Evolutionary conservation across 2,888 invertebrate genomes (phyloP).

Genomic region (Gasteruption jaculator): DNA sequence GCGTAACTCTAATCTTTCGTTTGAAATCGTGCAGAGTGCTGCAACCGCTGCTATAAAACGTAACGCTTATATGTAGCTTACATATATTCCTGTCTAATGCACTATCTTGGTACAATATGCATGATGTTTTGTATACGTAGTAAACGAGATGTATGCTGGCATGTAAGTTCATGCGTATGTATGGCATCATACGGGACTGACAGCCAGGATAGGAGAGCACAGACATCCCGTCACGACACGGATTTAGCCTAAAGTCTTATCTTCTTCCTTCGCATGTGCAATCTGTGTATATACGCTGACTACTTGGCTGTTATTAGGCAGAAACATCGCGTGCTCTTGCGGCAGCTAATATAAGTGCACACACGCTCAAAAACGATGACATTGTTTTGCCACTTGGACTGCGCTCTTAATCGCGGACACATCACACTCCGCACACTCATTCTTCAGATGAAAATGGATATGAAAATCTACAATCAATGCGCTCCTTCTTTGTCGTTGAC

Average conservation of each 20-base stretch:
- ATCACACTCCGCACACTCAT: too few species aligned
- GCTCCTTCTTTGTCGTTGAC: slow-evolving; percentile 11
- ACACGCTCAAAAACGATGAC: slow-evolving; percentile 19
- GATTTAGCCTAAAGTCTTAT: slow-evolving; percentile 36
- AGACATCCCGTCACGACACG: slow-evolving; percentile 41
- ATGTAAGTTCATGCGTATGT: slow-evolving; percentile 15
- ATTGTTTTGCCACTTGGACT: slow-evolving; percentile 15
- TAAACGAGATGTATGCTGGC: too few species aligned
- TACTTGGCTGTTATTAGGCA: slow-evolving; percentile 36
- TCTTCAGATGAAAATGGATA: too few species aligned
- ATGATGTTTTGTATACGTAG: too few species aligned
- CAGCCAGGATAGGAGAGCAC: slow-evolving; percentile 24
- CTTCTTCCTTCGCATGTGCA: slow-evolving; percentile 39
- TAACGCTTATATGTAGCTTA: too few species aligned
- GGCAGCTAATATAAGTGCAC: too few species aligned
- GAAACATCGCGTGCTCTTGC: slow-evolving; percentile 39
- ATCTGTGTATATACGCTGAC: slow-evolving; percentile 28
- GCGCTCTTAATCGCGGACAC: too few species aligned
- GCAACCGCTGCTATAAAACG: too few species aligned
- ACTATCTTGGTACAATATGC: too few species aligned
- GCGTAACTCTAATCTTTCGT: too few species aligned
- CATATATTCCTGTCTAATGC: too few species aligned
- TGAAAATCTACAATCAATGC: slow-evolving; percentile 25
- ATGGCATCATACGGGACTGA: slow-evolving; percentile 25
- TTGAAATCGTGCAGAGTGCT: too few species aligned